phyloP scores from a whole-genome alignment of 2,888 invertebrate genomes.

The Piscicola geometra region DNA sequence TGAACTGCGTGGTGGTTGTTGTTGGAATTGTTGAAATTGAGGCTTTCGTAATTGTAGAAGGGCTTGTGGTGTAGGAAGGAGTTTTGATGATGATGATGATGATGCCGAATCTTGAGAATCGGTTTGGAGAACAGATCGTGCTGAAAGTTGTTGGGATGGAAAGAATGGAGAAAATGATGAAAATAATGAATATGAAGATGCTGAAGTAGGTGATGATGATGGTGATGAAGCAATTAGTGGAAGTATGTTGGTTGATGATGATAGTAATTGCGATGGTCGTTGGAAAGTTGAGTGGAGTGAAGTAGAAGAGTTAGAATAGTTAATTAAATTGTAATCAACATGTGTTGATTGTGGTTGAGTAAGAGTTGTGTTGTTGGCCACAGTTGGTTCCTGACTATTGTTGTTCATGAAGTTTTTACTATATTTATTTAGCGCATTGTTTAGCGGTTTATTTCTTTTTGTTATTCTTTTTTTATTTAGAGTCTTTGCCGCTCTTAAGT shows the following conservation, averaged over 20 bases:
- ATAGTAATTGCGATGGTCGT: background rate
- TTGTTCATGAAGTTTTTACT: no score
- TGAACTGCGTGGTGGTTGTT: background rate
- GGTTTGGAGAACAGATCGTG: background rate
- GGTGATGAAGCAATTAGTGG: background rate
- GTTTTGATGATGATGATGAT: background rate
- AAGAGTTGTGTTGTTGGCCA: background rate
- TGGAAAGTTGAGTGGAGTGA: background rate
- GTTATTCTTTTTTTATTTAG: no score
- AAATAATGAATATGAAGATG: constrained; percentile 12
- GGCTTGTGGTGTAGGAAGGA: background rate
- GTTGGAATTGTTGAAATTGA: background rate
- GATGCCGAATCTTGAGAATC: background rate
- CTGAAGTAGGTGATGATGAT: constrained; percentile 13
- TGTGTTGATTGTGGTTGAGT: no score
- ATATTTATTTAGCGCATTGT: no score
- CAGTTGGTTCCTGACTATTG: no score
- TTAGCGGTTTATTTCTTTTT: no score
- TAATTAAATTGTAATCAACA: no score
- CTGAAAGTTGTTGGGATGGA: background rate
- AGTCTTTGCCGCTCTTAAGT: no score
- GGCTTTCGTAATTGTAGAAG: background rate
- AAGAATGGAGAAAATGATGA: constrained; percentile 1
- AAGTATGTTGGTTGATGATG: background rate
- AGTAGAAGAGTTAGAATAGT: background rate